Evolutionary conservation across 1,140 invertebrate genomes (phyloP).

Genomic region (Anagrus nilaparvatae): DNA sequence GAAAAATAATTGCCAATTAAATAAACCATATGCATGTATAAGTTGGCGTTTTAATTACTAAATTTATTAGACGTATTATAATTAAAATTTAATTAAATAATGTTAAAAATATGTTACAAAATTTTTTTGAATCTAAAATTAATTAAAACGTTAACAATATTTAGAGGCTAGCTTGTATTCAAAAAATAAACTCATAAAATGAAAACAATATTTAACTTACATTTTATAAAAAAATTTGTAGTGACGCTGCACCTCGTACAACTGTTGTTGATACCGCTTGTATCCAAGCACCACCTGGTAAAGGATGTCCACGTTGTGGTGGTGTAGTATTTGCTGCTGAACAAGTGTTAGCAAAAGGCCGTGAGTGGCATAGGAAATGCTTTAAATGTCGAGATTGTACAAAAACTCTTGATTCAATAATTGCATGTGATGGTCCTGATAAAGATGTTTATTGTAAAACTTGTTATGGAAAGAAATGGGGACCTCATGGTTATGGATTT

Average conservation of each 20-base stretch:
- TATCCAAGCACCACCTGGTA: slow-evolving; percentile 71
- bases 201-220: background rate
- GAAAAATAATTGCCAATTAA: too few relatives aligned
- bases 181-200: too few relatives aligned
- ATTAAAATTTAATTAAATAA: too few relatives aligned
- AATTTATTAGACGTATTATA: too few relatives aligned
- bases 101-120: too few relatives aligned
- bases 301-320: slow-evolving; percentile 82
- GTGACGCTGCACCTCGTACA: slow-evolving; percentile 58
- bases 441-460: slow-evolving; percentile 88
- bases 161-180: too few relatives aligned
- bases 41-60: too few relatives aligned
- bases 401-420: slow-evolving; percentile 85
- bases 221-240: slow-evolving; percentile 21
- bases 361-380: slow-evolving; percentile 96
- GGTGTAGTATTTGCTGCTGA: slow-evolving; percentile 86
- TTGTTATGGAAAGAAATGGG: slow-evolving; percentile 88
- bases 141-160: too few relatives aligned
- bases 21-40: too few relatives aligned
- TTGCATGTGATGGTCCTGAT: slow-evolving; percentile 84
- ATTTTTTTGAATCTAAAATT: too few relatives aligned
- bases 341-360: slow-evolving; percentile 74
- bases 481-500: slow-evolving; percentile 89
- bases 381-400: slow-evolving; percentile 93
- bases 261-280: slow-evolving; percentile 67